A percentile compares a stretch with the other conserved stretches of the same genome.
Conservation (phyloP, 2,888 invertebrate genomes). For the Chorisops tibialis region DNA sequence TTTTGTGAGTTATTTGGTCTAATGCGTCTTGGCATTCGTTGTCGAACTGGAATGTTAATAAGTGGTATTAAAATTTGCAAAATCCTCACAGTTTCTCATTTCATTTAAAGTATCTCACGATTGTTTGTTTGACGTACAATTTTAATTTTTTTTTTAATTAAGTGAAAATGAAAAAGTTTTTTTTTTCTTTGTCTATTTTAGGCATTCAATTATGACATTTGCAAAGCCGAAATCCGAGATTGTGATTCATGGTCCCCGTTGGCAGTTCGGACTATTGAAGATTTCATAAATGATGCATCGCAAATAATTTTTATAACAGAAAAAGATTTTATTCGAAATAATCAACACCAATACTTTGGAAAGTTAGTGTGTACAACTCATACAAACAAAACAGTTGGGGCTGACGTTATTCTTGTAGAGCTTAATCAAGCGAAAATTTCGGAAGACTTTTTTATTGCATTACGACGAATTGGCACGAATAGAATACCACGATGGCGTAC, state of each 20-base stretch:
- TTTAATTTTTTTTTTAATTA: neutral
- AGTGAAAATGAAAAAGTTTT: too few species aligned
- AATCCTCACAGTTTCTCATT: too few species aligned
- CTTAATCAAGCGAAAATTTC: conserved; percentile 17
- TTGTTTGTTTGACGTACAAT: too few species aligned
- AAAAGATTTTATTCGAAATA: neutral
- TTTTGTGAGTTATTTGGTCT: too few species aligned
- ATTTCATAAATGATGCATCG: conserved; percentile 24
- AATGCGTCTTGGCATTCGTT: too few species aligned
- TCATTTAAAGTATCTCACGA: too few species aligned
- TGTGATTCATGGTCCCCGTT: conserved; percentile 27
- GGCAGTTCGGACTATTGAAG: conserved; percentile 25
- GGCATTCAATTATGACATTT: conserved; percentile 26
- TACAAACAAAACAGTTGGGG: conserved; percentile 26
- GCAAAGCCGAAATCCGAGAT: neutral
- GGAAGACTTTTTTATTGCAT: conserved; percentile 18
- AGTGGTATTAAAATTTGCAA: too few species aligned
- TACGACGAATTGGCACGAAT: conserved; percentile 25
- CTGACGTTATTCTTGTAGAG: conserved; percentile 21
- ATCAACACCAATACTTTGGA: conserved; percentile 27
- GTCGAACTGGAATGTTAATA: too few species aligned
- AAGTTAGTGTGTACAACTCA: conserved; percentile 24
- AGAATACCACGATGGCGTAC: conserved; percentile 22
- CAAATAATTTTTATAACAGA: conserved; percentile 17
- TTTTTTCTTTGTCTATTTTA: conserved; percentile 17